Evolutionary conservation across 2,113 vertebrate genomes (phyloP), one percentile per base, ranked within the genome.

Genomic region (Otis tarda): DNA sequence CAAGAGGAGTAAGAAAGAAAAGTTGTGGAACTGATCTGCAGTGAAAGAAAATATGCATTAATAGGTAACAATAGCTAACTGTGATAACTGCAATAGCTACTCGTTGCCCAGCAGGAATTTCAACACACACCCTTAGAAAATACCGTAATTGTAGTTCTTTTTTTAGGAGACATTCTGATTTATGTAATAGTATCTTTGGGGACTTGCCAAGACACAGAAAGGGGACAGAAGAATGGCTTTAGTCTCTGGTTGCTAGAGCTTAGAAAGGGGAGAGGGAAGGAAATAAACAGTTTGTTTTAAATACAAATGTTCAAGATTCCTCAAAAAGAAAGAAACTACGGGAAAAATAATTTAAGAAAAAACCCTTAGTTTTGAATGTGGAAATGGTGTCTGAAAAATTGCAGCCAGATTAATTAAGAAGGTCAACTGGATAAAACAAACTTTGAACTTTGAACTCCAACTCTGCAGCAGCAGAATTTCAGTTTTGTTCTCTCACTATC

Each of bases 301-400:
- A 73, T 56, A 7, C 1, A 31, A 22, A 9, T 24, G 5, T 39
- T 91, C 18, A 83, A 76, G 28, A 50, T 67, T 37, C 39, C 2
- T 30, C 15, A 33, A 76, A 76, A 80, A 65, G 3, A 52, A 73
- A 89, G 11, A 52, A 67, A 78, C 8, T 3, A 2, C 12, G 4
- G 18, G 50, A 60, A 55, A 59, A 59, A 43, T 5, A 60, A 17
- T 13, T 31, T 47, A 16, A 53, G 5, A n/a, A 43, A 83, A 75
- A 24, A 0, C 0, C 6, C 7, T 47, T 4, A 1, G 20, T 64
- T 91, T 79, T 69, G 21, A 60, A 49, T 1, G 2, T 67, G 43
- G 27, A 89, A 82, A 60, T 1, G 0, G 2, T 35, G 30, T 56
- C 49, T 53, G 18, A 77, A 88, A 65, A 63, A 41, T 22, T 68